These are phyloP conservation scores for Quadroppia sp. DNA, from an alignment of 2,888 invertebrate species.

Conservation along the genomic window DNA sequence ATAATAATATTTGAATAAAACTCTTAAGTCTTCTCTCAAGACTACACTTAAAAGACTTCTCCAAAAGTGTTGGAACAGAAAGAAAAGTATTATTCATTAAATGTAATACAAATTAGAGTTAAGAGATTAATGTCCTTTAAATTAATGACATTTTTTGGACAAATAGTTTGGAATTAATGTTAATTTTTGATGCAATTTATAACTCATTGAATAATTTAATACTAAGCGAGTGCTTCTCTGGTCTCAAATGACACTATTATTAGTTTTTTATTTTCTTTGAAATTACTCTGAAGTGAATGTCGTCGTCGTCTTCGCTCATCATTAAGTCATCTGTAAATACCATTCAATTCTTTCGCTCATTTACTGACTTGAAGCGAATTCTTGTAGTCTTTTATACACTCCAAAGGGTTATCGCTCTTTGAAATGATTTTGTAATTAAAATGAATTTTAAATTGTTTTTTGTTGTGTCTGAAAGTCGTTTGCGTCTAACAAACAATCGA, in stretches of 20 bases:
- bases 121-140: not conserved
- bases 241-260: constrained; percentile 16
- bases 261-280: not conserved
- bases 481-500: not conserved
- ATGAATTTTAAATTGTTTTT: not conserved
- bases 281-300: not conserved
- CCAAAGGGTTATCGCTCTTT: not conserved
- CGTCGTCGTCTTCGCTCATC: not conserved
- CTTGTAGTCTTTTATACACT: not conserved
- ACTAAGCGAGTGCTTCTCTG: not conserved
- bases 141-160: constrained; percentile 9
- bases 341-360: not conserved
- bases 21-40: no score
- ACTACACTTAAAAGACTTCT: no score
- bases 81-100: not conserved
- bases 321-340: not conserved
- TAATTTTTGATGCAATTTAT: not conserved
- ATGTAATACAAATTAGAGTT: constrained; percentile 7
- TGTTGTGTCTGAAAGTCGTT: not conserved
- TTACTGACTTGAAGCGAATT: not conserved
- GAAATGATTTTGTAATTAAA: not conserved
- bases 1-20: no score
- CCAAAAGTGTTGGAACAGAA: no score
- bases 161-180: not conserved
- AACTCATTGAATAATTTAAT: constrained; percentile 5